phyloP scores from a whole-genome alignment of 2,888 invertebrate genomes.

The Drosophila birchii region DNA sequence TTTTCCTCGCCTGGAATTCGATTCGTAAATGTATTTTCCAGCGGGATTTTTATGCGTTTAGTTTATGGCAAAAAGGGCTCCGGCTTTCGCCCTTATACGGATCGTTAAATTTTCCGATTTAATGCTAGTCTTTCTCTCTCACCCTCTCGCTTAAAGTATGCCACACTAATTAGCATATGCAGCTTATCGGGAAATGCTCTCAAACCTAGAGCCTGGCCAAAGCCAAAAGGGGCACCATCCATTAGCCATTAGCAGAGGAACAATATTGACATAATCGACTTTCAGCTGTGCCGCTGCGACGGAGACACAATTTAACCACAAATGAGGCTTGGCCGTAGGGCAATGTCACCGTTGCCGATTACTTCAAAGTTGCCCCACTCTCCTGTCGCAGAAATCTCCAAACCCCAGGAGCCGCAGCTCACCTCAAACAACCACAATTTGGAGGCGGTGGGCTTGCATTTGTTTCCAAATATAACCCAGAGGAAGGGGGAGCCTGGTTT shows the following conservation, averaged over 20 bases:
- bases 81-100: background rate
- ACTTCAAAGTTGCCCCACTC: constrained; percentile 62
- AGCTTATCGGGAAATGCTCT: constrained; percentile 68
- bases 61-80: constrained; percentile 52
- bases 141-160: constrained; percentile 13
- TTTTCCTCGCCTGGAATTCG: constrained; percentile 66
- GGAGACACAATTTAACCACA: constrained; percentile 76
- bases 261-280: constrained; percentile 81
- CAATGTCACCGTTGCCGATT: constrained; percentile 59
- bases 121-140: constrained; percentile 9
- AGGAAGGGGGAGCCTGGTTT: constrained; percentile 12
- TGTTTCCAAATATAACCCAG: constrained; percentile 8
- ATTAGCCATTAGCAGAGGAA: constrained; percentile 68
- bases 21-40: constrained; percentile 69
- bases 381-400: background rate
- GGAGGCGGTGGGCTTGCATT: constrained; percentile 30
- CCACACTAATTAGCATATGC: constrained; percentile 68
- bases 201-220: constrained; percentile 6
- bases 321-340: constrained; percentile 79
- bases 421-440: constrained; percentile 40
- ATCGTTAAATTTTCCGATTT: constrained; percentile 23
- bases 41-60: constrained; percentile 67
- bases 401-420: constrained; percentile 13
- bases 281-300: constrained; percentile 66
- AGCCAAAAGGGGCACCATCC: constrained; percentile 37